phyloP scores from a whole-genome alignment of 2,113 vertebrate genomes.

The Ellobius talpinus region DNA sequence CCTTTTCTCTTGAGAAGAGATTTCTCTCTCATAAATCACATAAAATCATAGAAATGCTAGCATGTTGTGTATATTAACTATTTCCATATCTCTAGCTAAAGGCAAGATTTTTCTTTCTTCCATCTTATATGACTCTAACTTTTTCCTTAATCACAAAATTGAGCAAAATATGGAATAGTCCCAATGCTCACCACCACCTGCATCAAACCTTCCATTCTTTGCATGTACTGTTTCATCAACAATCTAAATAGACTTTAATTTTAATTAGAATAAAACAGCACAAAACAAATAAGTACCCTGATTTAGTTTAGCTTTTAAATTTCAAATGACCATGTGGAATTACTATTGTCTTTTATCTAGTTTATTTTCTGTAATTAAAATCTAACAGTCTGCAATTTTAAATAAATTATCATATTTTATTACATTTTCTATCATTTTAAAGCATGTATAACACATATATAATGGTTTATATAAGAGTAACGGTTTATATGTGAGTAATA shows the following conservation, averaged over 20 bases:
- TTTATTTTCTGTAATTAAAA: background rate
- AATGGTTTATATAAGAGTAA: background rate
- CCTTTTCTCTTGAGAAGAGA: background rate
- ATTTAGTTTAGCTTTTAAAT: background rate
- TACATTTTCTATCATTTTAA: background rate
- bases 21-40: background rate
- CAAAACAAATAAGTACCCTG: background rate
- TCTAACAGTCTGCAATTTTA: background rate
- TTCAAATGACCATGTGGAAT: background rate
- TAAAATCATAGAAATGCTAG: background rate
- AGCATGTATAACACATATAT: background rate
- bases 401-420: background rate
- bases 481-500: background rate
- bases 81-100: background rate
- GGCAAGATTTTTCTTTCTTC: background rate
- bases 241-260: background rate
- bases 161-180: background rate
- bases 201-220: background rate
- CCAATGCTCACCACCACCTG: background rate
- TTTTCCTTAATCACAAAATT: conserved; percentile 13
- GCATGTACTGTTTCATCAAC: background rate
- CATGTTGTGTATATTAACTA: background rate
- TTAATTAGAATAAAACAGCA: background rate
- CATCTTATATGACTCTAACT: background rate
- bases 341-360: conserved; percentile 6